These are phyloP conservation scores for Sesia bembeciformis DNA, from an alignment of 2,888 invertebrate genomes.

Conservation along the genomic window DNA sequence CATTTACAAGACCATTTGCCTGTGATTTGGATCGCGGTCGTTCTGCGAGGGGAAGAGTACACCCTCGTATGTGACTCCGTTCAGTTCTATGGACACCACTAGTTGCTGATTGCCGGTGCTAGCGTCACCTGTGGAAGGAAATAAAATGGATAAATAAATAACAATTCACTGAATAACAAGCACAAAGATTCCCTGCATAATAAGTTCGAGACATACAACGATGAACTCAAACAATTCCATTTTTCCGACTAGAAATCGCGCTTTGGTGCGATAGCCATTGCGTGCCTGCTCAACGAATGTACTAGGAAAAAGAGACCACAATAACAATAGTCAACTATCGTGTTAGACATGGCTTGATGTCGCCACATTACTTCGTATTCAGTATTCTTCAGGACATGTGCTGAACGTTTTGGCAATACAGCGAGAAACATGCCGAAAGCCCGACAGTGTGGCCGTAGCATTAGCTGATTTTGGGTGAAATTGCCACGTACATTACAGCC, in stretches of 20 bases:
- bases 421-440: too few species aligned
- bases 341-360: too few species aligned
- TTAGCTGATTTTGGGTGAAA: too few species aligned
- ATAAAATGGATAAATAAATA: slow-evolving; percentile 10
- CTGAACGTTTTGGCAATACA: too few species aligned
- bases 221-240: neutral
- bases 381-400: too few species aligned
- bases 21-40: slow-evolving; percentile 26
- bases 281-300: too few species aligned
- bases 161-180: neutral
- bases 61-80: slow-evolving; percentile 96
- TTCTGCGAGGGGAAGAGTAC: slow-evolving; percentile 81
- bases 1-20: slow-evolving; percentile 61
- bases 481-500: too few species aligned
- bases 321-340: too few species aligned
- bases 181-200: neutral
- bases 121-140: slow-evolving; percentile 80
- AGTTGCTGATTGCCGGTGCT: slow-evolving; percentile 90
- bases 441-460: too few species aligned
- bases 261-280: too few species aligned
- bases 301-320: too few species aligned
- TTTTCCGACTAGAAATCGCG: neutral
- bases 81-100: slow-evolving; percentile 96
- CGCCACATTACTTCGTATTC: too few species aligned
- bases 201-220: neutral